Evolutionary conservation across 2,113 vertebrate genomes (phyloP).

Genomic region (Oreochromis tanganicae): DNA sequence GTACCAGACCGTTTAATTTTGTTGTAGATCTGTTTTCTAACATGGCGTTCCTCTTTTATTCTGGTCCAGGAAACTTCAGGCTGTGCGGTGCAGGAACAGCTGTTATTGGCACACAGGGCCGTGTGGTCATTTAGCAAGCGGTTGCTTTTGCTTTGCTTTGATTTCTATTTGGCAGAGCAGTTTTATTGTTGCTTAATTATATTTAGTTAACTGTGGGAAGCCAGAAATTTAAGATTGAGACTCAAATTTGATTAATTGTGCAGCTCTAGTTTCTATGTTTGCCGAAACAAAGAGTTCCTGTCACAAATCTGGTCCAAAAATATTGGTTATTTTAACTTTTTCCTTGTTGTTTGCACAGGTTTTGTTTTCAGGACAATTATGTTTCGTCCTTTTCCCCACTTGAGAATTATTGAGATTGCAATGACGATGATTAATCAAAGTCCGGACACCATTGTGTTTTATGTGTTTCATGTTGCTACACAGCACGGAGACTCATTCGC

Average conservation of each 20-base stretch:
- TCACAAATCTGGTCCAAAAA: rapidly evolving
- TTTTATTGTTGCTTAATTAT: neutral
- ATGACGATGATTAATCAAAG: neutral
- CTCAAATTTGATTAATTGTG: neutral
- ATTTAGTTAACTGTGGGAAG: neutral
- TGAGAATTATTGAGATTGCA: neutral
- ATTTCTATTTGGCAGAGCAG: neutral
- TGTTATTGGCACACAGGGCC: neutral
- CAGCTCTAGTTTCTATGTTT: neutral
- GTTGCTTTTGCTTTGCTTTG: neutral
- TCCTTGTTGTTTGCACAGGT: neutral
- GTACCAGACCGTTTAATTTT: neutral
- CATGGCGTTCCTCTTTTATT: neutral
- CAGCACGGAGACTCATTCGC: neutral
- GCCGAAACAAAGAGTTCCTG: rapidly evolving
- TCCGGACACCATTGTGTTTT: rapidly evolving
- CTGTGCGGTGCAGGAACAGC: neutral
- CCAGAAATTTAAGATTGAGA: rapidly evolving
- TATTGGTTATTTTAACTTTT: neutral
- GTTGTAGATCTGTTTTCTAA: neutral
- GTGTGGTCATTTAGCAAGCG: neutral
- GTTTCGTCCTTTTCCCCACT: neutral
- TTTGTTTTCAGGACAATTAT: neutral
- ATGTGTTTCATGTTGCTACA: neutral
- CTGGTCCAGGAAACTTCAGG: neutral